These are phyloP conservation scores for Drosophila vallismaia DNA, from an alignment of 2,888 invertebrate species.

Conservation along the genomic window DNA sequence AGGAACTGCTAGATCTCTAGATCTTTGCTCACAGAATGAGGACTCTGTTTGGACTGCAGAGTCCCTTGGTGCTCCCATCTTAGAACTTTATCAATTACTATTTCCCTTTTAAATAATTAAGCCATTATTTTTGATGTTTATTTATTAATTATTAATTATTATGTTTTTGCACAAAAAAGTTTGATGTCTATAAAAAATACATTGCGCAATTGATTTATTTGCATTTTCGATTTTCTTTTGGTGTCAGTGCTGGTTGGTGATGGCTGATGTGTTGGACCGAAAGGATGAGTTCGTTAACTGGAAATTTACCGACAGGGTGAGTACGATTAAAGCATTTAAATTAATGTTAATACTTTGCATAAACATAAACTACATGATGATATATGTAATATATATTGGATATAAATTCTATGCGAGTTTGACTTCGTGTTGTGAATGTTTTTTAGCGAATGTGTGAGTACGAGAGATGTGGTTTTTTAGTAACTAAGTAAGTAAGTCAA, in stretches of 20 bases:
- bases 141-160: slow-evolving; percentile 7
- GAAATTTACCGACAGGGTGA: slow-evolving; percentile 25
- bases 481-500: slow-evolving; percentile 40
- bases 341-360: slow-evolving; percentile 37
- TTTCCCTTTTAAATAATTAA: no score
- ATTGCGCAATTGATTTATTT: slow-evolving; percentile 13
- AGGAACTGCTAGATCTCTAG: slow-evolving; percentile 44
- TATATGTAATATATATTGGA: background rate
- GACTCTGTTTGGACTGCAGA: background rate
- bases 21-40: slow-evolving; percentile 10
- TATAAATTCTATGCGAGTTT: slow-evolving; percentile 22
- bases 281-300: slow-evolving; percentile 22
- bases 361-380: slow-evolving; percentile 1
- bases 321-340: slow-evolving; percentile 8
- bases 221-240: background rate
- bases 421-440: slow-evolving; percentile 32
- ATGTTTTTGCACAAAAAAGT: slow-evolving; percentile 15
- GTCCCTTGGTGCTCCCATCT: background rate
- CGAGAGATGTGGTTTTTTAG: slow-evolving; percentile 37
- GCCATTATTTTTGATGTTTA: slow-evolving; percentile 1
- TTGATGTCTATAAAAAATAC: slow-evolving; percentile 42
- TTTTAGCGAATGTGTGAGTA: slow-evolving; percentile 23
- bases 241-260: background rate
- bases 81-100: background rate
- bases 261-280: background rate